These are phyloP conservation scores for Cassiopea xamachana DNA, from an alignment of 30 jellyfish, hydroid and myxozoan species.

Conservation along the genomic window DNA sequence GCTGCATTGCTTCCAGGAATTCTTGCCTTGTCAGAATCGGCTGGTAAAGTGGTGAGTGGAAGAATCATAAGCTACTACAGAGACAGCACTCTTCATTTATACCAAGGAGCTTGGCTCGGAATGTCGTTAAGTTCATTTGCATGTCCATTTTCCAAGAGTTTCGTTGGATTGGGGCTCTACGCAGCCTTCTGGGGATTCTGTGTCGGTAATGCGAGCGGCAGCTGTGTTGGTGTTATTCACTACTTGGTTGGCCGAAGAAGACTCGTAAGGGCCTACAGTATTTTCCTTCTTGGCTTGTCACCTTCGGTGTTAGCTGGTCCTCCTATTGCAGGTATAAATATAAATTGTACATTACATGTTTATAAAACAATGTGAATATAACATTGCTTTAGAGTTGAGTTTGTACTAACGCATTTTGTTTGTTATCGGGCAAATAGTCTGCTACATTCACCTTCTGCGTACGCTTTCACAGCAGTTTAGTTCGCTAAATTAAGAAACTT, in stretches of 20 bases:
- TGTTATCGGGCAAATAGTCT: too few species aligned
- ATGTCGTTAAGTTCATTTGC: constrained; percentile 32
- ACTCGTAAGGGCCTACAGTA: constrained; percentile 54
- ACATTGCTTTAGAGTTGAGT: too few species aligned
- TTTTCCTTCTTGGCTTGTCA: constrained; percentile 54
- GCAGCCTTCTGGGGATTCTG: constrained; percentile 54
- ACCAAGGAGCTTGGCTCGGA: constrained; percentile 51
- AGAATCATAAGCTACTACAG: constrained; percentile 9
- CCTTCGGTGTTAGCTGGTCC: constrained; percentile 66
- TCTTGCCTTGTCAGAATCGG: constrained; percentile 49
- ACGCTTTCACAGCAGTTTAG: too few species aligned
- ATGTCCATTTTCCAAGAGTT: constrained; percentile 50
- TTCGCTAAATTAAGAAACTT: too few species aligned
- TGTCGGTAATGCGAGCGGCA: constrained; percentile 44
- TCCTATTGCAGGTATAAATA: constrained; percentile 61
- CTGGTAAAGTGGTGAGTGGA: constrained; percentile 50
- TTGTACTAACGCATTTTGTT: too few species aligned
- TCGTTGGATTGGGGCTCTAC: constrained; percentile 27
- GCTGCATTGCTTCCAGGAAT: constrained; percentile 66
- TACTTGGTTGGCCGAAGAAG: constrained; percentile 40
- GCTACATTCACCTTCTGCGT: too few species aligned
- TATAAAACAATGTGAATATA: too few species aligned
- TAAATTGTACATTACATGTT: neutral
- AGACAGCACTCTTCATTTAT: neutral
- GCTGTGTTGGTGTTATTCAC: constrained; percentile 37